phyloP scores from a whole-genome alignment of 2,888 invertebrate species.

The Drosophila sordidapex region DNA sequence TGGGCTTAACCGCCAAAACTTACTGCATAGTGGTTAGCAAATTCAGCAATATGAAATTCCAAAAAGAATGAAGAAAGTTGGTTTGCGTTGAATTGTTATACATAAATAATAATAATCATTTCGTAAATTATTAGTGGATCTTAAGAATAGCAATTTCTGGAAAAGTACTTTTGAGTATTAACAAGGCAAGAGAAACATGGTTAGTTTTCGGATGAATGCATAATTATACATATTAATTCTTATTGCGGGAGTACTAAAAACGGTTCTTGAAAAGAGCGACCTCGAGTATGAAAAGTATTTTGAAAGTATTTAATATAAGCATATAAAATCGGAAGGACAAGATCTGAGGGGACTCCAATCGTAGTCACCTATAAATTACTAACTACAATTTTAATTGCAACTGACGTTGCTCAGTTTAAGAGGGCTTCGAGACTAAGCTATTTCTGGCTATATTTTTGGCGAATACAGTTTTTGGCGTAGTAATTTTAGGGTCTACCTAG shows the following conservation, averaged over 20 bases:
- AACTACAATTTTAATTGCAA: no score
- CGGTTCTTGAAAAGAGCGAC: neutral
- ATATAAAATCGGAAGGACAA: no score
- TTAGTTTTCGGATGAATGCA: neutral
- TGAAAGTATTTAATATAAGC: no score
- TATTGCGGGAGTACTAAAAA: neutral
- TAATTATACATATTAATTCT: no score
- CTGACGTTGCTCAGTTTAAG: no score
- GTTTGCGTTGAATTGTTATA: neutral
- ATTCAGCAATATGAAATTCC: neutral
- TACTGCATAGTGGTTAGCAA: slow-evolving; percentile 42
- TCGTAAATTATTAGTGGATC: neutral
- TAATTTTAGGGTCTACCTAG: neutral
- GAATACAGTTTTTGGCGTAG: no score
- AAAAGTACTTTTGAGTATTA: neutral
- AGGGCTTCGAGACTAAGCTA: no score
- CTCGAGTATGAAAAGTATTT: no score
- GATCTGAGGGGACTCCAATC: no score
- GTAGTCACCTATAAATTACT: no score
- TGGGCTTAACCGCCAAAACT: slow-evolving; percentile 54
- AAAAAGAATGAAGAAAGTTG: neutral
- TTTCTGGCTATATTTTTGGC: no score
- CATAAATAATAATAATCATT: neutral
- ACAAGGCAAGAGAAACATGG: neutral
- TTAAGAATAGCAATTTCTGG: neutral